Conservation (phyloP, 2,113 vertebrate genomes). For the pig (Sus scrofa) region T2T-Sscrofa CM000813.6:157784501-157785000, state of each 20-base stretch:
- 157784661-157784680: constrained; percentile 1
- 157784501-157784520: background rate
- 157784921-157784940: too few species aligned
- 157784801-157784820: too few species aligned
- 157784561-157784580: constrained; percentile 19
- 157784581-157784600: background rate
- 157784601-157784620: background rate
- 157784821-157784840: too few species aligned
- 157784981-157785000: background rate
- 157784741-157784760: too few species aligned
- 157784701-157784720: background rate
- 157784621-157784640: background rate
- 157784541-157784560: background rate
- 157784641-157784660: background rate
- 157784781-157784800: too few species aligned
- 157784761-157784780: too few species aligned
- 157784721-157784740: background rate
- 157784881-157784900: too few species aligned
- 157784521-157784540: constrained; percentile 36
- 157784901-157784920: too few species aligned
- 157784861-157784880: too few species aligned
- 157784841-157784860: too few species aligned
- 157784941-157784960: too few species aligned
- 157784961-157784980: background rate
- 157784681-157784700: background rate